These are phyloP conservation scores for Mus spicilegus DNA, from an alignment of 2,113 vertebrate species.

Conservation along the genomic window DNA sequence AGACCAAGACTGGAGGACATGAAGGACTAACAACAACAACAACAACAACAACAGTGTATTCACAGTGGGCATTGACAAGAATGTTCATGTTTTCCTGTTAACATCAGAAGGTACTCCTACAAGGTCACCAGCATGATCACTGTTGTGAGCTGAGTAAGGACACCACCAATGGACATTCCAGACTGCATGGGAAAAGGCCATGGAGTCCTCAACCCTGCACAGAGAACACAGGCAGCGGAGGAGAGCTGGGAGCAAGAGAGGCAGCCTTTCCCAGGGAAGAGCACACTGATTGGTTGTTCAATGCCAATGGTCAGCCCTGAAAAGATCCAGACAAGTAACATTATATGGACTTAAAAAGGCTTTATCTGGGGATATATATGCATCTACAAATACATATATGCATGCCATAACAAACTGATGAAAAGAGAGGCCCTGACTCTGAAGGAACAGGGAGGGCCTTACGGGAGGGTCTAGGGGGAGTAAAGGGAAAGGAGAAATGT, in stretches of 20 bases:
- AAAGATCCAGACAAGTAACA: not conserved
- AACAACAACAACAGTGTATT: not conserved
- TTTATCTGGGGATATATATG: not conserved
- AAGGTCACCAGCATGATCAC: not conserved
- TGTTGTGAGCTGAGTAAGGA: not conserved
- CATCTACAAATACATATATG: not conserved
- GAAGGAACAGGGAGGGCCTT: not conserved
- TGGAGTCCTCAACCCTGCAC: not conserved
- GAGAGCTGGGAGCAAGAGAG: not conserved
- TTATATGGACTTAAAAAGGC: too few species aligned
- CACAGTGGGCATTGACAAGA: not conserved
- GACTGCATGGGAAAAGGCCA: not conserved
- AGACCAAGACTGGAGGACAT: not conserved
- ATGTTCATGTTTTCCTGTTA: fast-evolving
- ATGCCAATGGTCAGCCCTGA: not conserved
- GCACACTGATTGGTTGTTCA: not conserved
- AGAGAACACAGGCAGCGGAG: not conserved
- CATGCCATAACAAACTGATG: not conserved
- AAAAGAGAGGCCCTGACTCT: not conserved
- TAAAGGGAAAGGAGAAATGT: not conserved
- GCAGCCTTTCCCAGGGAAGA: not conserved
- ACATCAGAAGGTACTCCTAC: not conserved
- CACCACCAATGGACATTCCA: not conserved
- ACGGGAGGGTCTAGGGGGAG: not conserved
- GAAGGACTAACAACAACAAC: not conserved